Evolutionary conservation across 1,140 invertebrate genomes (phyloP).

Genomic region (Diorhabda carinulata): DNA sequence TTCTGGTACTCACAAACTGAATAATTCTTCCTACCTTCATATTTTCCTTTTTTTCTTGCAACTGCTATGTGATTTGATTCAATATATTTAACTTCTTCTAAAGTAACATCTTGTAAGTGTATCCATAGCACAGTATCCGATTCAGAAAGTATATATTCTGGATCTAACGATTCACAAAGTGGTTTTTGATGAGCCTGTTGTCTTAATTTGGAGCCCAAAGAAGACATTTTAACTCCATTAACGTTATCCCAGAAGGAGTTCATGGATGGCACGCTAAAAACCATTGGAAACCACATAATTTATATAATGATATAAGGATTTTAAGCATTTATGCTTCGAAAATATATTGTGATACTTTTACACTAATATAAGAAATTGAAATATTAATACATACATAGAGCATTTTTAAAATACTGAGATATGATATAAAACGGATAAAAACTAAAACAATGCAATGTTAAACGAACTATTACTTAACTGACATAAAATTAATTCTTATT

Average conservation of each 20-base stretch:
- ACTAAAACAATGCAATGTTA: too few species aligned
- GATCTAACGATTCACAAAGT: constrained; percentile 48
- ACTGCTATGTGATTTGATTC: constrained; percentile 49
- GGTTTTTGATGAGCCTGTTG: constrained; percentile 50
- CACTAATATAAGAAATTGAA: too few species aligned
- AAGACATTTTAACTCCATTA: constrained; percentile 55
- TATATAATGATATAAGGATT: not conserved
- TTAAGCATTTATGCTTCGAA: too few species aligned
- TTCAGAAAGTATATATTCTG: constrained; percentile 53
- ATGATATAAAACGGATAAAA: too few species aligned
- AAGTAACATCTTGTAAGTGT: constrained; percentile 53
- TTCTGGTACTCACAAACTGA: too few species aligned
- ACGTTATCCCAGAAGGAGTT: constrained; percentile 59
- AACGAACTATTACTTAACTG: not conserved
- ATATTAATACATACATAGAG: too few species aligned
- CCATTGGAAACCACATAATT: constrained; percentile 9
- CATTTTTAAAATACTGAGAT: too few species aligned
- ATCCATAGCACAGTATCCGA: constrained; percentile 57
- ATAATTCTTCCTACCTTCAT: constrained; percentile 55
- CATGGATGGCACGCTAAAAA: constrained; percentile 57
- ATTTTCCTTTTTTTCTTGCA: constrained; percentile 56
- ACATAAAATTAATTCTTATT: constrained; percentile 3
- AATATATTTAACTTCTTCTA: constrained; percentile 51
- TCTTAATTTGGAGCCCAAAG: constrained; percentile 52
- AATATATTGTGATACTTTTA: too few species aligned